phyloP scores from a whole-genome alignment of 2,888 invertebrate species.

The Penaeus monodon region DNA sequence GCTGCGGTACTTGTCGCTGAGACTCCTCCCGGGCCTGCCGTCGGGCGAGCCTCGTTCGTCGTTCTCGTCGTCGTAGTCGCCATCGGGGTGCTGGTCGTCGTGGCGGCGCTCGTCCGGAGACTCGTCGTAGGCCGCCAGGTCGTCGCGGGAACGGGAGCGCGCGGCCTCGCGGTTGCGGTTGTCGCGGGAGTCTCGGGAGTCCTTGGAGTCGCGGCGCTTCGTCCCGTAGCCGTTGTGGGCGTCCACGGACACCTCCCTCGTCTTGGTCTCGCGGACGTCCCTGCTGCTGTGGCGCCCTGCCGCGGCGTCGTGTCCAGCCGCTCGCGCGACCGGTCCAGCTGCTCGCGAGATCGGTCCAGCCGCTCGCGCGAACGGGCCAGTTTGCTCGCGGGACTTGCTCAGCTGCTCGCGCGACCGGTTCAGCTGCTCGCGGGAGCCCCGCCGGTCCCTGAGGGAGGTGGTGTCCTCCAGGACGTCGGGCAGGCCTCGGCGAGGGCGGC shows the following conservation, averaged over 20 bases:
- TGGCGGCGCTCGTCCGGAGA: slow-evolving; percentile 22
- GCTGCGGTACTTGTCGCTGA: slow-evolving; percentile 44
- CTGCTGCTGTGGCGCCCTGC: background rate
- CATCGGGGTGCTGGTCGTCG: slow-evolving; percentile 8
- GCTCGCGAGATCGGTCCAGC: background rate
- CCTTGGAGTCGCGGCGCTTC: slow-evolving; percentile 32
- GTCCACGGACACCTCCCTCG: background rate
- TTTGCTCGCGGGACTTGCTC: background rate
- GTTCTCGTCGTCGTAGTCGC: slow-evolving; percentile 1
- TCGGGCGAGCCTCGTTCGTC: slow-evolving; percentile 20
- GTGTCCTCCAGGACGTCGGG: slow-evolving; percentile 23
- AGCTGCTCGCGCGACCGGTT: background rate
- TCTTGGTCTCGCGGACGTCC: background rate
- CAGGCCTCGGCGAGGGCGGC: background rate
- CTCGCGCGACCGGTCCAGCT: background rate
- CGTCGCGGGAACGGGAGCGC: slow-evolving; percentile 21
- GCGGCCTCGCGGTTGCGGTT: slow-evolving; percentile 1
- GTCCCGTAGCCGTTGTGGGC: slow-evolving; percentile 19
- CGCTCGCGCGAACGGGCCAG: background rate
- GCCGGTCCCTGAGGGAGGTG: background rate
- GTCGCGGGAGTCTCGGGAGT: slow-evolving; percentile 25
- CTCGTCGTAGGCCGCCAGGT: slow-evolving; percentile 14
- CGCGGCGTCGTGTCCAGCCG: slow-evolving; percentile 30
- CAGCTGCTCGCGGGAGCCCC: slow-evolving; percentile 25
- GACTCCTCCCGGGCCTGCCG: slow-evolving; percentile 14